Conservation (phyloP, 2,888 invertebrate species). For the Conomelus anceps region DNA sequence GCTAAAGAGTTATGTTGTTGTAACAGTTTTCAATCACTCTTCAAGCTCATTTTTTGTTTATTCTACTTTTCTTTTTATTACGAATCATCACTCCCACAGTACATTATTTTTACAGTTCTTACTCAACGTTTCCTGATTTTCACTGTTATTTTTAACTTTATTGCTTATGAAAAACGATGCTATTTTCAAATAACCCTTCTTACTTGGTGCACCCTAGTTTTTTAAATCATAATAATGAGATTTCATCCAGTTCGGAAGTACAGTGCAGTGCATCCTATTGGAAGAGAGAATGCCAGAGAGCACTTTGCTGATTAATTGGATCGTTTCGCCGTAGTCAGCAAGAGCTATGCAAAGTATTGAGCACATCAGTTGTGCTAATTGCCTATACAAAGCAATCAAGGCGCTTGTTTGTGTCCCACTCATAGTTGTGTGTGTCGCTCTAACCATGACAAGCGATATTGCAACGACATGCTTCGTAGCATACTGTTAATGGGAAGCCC, state of each 20-base stretch:
- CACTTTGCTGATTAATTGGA: background rate
- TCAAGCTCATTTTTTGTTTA: no score
- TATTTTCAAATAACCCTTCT: no score
- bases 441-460: background rate
- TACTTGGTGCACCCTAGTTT: background rate
- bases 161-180: no score
- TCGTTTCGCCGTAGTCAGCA: background rate
- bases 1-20: no score
- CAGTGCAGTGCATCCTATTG: background rate
- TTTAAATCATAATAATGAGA: background rate
- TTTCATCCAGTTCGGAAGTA: background rate
- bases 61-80: no score
- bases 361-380: background rate
- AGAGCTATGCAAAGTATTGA: background rate
- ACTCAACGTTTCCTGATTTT: no score
- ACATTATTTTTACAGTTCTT: no score
- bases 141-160: no score
- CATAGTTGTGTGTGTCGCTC: background rate
- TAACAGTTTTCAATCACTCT: no score
- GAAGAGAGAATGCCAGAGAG: background rate
- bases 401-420: background rate
- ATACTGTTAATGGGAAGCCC: background rate
- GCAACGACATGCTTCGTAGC: background rate
- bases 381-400: background rate
- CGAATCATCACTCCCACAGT: no score